phyloP scores from a whole-genome alignment of 2,113 vertebrate genomes.

The Salvelinus fontinalis region DNA sequence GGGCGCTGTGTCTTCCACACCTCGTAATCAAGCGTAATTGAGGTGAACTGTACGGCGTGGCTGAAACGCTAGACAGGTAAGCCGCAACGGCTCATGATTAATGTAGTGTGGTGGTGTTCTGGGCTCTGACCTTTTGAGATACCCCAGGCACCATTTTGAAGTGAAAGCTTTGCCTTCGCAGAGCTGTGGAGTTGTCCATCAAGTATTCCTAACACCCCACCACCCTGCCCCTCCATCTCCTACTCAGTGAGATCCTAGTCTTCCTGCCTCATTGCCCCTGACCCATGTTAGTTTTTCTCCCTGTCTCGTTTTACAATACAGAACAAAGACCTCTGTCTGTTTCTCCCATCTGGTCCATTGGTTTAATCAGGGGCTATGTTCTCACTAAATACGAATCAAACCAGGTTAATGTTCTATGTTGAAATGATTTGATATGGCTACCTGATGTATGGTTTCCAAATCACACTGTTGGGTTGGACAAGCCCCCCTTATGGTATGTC shows the following conservation, averaged over 20 bases:
- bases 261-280: slow-evolving; percentile 62
- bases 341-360: slow-evolving; percentile 30
- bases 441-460: not conserved
- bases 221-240: slow-evolving; percentile 38
- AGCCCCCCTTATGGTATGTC: not conserved
- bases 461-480: not conserved
- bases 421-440: not conserved
- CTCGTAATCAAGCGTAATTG: slow-evolving; percentile 78
- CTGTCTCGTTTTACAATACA: slow-evolving; percentile 63
- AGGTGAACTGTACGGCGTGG: slow-evolving; percentile 73
- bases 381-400: not conserved
- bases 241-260: slow-evolving; percentile 50
- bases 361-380: slow-evolving; percentile 23
- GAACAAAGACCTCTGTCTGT: slow-evolving; percentile 33
- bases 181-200: slow-evolving; percentile 74
- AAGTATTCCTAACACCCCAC: slow-evolving; percentile 55
- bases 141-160: slow-evolving; percentile 80
- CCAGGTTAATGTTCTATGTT: not conserved
- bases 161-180: slow-evolving; percentile 75
- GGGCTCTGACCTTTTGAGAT: slow-evolving; percentile 78
- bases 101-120: slow-evolving; percentile 73
- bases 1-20: slow-evolving; percentile 67
- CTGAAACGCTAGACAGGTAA: slow-evolving; percentile 78
- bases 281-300: slow-evolving; percentile 70
- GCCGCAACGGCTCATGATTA: slow-evolving; percentile 74